Conservation (phyloP, 2,113 vertebrate species). For the Corynorhinus townsendii region DNA sequence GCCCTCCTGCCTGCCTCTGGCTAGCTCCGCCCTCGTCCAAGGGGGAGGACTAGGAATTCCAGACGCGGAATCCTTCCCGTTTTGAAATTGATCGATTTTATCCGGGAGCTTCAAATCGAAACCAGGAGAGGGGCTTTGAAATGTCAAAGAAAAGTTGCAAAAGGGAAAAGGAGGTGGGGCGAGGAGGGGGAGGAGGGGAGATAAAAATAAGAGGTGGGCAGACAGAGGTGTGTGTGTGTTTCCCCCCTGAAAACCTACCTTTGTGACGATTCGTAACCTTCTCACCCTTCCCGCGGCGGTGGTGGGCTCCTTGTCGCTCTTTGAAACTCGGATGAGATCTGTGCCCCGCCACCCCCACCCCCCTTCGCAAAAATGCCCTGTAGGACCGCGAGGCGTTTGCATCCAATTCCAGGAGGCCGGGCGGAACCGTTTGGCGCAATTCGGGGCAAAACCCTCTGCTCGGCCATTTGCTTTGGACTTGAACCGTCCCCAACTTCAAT, state of each 20-base stretch:
- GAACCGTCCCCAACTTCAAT: neutral
- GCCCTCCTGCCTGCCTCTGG: neutral
- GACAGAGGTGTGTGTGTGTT: neutral
- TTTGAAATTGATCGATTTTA: conserved; percentile 67
- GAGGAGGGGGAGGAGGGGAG: neutral
- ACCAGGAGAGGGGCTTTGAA: conserved; percentile 67
- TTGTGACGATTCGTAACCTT: neutral
- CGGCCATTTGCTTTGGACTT: neutral
- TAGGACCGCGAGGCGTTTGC: neutral
- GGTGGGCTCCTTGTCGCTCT: neutral
- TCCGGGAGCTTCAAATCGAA: conserved; percentile 67
- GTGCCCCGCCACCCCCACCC: neutral
- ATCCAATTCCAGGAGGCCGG: neutral
- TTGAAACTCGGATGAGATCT: neutral
- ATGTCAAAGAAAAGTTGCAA: conserved; percentile 56
- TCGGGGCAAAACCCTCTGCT: neutral
- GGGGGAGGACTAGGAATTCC: conserved; percentile 24
- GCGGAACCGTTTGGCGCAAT: neutral
- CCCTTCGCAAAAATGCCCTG: neutral
- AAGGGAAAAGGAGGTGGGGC: conserved; percentile 9
- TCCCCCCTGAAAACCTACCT: neutral
- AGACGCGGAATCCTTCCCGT: neutral
- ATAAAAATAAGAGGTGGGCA: neutral
- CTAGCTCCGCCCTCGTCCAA: neutral
- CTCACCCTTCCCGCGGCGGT: neutral